These are phyloP conservation scores for Conopomorpha cramerella DNA, from an alignment of 1,140 invertebrate species.

Conservation along the genomic window DNA sequence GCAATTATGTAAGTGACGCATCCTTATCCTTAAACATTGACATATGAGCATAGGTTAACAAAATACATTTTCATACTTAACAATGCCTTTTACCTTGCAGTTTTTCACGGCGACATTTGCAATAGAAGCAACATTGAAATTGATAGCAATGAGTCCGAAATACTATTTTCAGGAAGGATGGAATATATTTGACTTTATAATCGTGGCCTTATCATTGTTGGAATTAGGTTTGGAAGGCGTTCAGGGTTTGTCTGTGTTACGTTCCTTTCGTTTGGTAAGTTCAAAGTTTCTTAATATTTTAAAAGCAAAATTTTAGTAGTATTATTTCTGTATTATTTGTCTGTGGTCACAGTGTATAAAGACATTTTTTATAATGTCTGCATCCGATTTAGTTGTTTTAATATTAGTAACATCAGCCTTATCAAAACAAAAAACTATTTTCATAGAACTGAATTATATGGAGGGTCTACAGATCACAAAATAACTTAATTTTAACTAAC, in stretches of 20 bases:
- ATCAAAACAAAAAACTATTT: too few species aligned
- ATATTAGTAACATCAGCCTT: too few species aligned
- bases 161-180: conserved; percentile 98
- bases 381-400: too few species aligned
- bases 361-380: too few species aligned
- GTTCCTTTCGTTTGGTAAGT: conserved; percentile 97
- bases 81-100: conserved; percentile 59
- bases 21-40: conserved; percentile 1
- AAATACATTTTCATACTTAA: not conserved
- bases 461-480: too few species aligned
- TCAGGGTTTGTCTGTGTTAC: conserved; percentile 92
- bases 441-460: too few species aligned
- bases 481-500: too few species aligned
- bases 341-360: too few species aligned
- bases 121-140: conserved; percentile 93
- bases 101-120: conserved; percentile 98
- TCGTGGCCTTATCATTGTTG: conserved; percentile 92
- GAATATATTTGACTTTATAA: conserved; percentile 99
- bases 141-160: conserved; percentile 95
- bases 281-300: conserved; percentile 10
- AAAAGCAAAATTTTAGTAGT: too few species aligned
- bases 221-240: conserved; percentile 93
- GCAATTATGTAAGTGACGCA: conserved; percentile 86
- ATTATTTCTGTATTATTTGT: too few species aligned
- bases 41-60: too few species aligned